phyloP scores from a whole-genome alignment of 2,797 vertebrate species.

The Cyclura pinguis region DNA sequence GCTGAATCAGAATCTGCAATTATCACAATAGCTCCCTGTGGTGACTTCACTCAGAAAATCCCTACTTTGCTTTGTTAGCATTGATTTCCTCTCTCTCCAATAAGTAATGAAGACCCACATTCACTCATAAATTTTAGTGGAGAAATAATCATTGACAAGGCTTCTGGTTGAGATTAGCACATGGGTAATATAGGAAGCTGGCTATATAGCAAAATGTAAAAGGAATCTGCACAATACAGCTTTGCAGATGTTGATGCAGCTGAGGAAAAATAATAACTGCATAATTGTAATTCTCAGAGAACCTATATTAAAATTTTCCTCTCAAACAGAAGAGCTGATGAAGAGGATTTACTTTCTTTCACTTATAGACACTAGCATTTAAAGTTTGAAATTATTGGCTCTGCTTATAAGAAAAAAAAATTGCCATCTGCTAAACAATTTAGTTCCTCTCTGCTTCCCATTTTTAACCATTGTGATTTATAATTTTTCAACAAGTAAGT shows the following conservation, averaged over 20 bases:
- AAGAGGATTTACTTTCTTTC: slow-evolving; percentile 41
- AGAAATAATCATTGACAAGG: slow-evolving; percentile 42
- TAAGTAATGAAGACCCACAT: slow-evolving; percentile 28
- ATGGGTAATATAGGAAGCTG: slow-evolving; percentile 25
- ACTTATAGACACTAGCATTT: slow-evolving; percentile 31
- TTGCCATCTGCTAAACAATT: slow-evolving; percentile 55
- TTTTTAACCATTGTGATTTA: slow-evolving; percentile 56
- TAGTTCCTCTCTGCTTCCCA: slow-evolving; percentile 54
- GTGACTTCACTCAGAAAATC: slow-evolving; percentile 46
- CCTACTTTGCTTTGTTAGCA: slow-evolving; percentile 27
- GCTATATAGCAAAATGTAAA: slow-evolving; percentile 28
- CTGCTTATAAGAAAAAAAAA: slow-evolving; percentile 53
- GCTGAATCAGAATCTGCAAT: slow-evolving; percentile 2
- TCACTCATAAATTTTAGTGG: background rate
- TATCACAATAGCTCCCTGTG: slow-evolving; percentile 12
- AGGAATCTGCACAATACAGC: background rate
- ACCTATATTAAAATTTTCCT: slow-evolving; percentile 10
- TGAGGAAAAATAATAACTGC: slow-evolving; percentile 27
- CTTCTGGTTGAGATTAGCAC: slow-evolving; percentile 47
- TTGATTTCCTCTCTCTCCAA: slow-evolving; percentile 27
- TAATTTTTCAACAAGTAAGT: slow-evolving; percentile 60
- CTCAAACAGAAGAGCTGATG: background rate
- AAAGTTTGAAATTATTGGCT: slow-evolving; percentile 51
- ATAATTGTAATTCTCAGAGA: slow-evolving; percentile 7
- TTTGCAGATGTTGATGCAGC: slow-evolving; percentile 19